These are phyloP conservation scores for Steinernema carpocapsae DNA, from an alignment of 2,888 invertebrate species.

Conservation along the genomic window DNA sequence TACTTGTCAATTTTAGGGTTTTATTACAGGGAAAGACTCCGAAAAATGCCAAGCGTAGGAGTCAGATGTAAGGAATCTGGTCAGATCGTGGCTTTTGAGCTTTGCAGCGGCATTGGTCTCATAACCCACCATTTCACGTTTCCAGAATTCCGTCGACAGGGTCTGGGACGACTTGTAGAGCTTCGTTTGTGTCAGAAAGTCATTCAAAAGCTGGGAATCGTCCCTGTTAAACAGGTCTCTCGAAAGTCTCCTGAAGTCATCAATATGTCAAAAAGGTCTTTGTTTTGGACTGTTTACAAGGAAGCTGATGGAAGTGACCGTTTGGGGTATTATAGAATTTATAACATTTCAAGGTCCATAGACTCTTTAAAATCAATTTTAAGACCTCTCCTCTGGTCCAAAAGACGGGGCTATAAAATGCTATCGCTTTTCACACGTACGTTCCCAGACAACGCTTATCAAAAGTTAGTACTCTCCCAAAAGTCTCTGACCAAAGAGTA, in stretches of 20 bases:
- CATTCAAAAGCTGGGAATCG: background rate
- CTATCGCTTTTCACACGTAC: too few species aligned
- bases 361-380: too few species aligned
- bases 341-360: too few species aligned
- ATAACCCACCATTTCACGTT: slow-evolving; percentile 19
- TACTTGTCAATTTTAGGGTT: background rate
- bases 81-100: background rate
- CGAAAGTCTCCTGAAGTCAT: background rate
- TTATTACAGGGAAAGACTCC: background rate
- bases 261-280: background rate
- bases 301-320: background rate
- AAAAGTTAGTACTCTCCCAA: too few species aligned
- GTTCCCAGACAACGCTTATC: too few species aligned
- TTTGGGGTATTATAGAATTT: background rate
- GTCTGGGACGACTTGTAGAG: background rate
- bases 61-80: background rate
- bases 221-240: background rate
- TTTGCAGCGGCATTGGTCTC: background rate
- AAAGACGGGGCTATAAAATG: too few species aligned
- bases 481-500: too few species aligned
- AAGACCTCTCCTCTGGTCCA: too few species aligned
- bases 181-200: background rate
- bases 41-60: background rate
- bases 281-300: background rate
- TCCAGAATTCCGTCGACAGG: background rate